Conservation (phyloP, 2,888 invertebrate species). For the Agrochola litura region DNA sequence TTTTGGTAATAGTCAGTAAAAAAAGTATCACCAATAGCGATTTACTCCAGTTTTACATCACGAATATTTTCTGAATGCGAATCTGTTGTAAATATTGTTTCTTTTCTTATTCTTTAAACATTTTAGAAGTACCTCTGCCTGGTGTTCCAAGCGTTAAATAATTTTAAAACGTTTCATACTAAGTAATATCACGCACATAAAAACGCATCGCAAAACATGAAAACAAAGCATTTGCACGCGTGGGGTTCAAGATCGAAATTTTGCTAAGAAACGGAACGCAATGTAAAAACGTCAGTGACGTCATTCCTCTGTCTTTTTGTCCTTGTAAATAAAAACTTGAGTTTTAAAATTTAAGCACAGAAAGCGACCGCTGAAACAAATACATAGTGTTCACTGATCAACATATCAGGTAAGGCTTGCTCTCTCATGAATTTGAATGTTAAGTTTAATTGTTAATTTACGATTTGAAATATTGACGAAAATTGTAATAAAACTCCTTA, state of each 20-base stretch:
- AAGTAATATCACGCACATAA: slow-evolving; percentile 26
- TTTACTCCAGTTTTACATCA: not conserved
- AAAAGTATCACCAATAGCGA: not conserved
- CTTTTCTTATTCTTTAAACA: not conserved
- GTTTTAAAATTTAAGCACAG: slow-evolving; percentile 67
- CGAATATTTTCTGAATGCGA: not conserved
- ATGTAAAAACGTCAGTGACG: slow-evolving; percentile 69
- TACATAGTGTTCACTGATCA: slow-evolving; percentile 34
- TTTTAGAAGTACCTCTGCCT: slow-evolving; percentile 8
- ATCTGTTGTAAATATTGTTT: not conserved
- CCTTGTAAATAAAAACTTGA: slow-evolving; percentile 75
- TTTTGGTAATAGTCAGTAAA: not conserved
- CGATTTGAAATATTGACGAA: slow-evolving; percentile 2
- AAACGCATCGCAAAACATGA: not conserved
- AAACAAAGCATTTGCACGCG: slow-evolving; percentile 34
- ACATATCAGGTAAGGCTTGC: slow-evolving; percentile 46
- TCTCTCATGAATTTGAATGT: slow-evolving; percentile 1
- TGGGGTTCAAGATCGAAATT: not conserved
- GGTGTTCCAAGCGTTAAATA: slow-evolving; percentile 38
- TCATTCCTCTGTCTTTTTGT: slow-evolving; percentile 68
- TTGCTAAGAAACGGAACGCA: slow-evolving; percentile 44
- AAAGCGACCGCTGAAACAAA: slow-evolving; percentile 51
- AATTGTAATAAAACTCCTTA: slow-evolving; percentile 40
- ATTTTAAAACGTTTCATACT: slow-evolving; percentile 39
- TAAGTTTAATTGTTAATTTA: slow-evolving; percentile 11